These are phyloP conservation scores for Phenganax marumi DNA, from an alignment of 92 coral and sea anemone genomes.

Conservation along the genomic window DNA sequence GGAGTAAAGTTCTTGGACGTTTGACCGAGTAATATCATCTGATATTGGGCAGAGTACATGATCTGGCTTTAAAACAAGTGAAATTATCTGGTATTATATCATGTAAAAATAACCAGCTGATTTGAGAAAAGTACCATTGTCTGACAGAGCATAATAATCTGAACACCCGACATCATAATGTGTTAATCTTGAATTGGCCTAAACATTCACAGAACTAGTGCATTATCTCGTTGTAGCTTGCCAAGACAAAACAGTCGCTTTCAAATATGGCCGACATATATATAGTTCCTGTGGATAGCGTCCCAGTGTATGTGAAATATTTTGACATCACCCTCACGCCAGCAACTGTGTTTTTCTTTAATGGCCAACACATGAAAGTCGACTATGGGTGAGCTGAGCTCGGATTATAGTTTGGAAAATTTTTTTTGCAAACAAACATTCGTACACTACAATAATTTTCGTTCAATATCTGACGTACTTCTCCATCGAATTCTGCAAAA, in stretches of 20 bases:
- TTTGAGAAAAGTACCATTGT: too few species aligned
- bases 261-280: slow-evolving; percentile 96
- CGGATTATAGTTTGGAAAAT: neutral
- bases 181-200: neutral
- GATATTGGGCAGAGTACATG: too few species aligned
- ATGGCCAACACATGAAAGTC: slow-evolving; percentile 99
- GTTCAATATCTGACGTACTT: too few species aligned
- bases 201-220: neutral
- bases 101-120: too few species aligned
- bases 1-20: too few species aligned
- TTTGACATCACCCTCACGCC: slow-evolving; percentile 95
- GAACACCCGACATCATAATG: neutral
- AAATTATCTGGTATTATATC: too few species aligned
- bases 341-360: slow-evolving; percentile 94
- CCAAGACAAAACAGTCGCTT: slow-evolving; percentile 82
- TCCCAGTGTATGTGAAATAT: slow-evolving; percentile 87
- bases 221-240: slow-evolving; percentile 59
- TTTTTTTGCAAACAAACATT: neutral
- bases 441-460: neutral
- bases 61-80: too few species aligned
- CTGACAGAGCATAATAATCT: neutral
- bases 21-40: too few species aligned
- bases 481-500: too few species aligned
- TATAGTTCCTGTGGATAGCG: slow-evolving; percentile 78
- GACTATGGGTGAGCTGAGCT: slow-evolving; percentile 78